phyloP scores from a whole-genome alignment of 2,888 invertebrate species.

The Andrena haemorrhoa region DNA sequence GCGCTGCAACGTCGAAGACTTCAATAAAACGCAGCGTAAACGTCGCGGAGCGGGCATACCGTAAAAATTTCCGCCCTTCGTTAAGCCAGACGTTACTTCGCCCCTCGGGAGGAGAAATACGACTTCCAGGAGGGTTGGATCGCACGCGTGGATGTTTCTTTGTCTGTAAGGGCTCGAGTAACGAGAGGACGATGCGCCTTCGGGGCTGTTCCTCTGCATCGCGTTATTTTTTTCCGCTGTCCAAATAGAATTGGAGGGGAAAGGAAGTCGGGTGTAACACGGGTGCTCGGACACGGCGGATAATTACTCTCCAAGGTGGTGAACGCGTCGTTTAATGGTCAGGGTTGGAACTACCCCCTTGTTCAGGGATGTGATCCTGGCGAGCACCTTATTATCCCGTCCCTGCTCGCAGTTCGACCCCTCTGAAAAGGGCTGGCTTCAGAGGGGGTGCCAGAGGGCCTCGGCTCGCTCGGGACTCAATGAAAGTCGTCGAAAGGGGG shows the following conservation, averaged over 20 bases:
- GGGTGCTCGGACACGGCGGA: conserved; percentile 11
- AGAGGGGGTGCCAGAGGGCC: conserved; percentile 37
- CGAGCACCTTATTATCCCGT: conserved; percentile 66
- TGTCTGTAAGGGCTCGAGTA: too few species aligned
- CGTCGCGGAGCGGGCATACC: too few species aligned
- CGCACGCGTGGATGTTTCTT: too few species aligned
- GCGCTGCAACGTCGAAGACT: too few species aligned
- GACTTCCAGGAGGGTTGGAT: too few species aligned
- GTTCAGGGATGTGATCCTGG: conserved; percentile 59
- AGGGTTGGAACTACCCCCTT: conserved; percentile 51
- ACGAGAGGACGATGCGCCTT: too few species aligned
- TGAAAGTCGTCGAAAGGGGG: conserved; percentile 44
- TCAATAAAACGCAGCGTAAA: too few species aligned
- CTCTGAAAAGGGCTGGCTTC: conserved; percentile 34
- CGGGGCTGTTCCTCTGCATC: too few species aligned
- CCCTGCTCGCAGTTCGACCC: conserved; percentile 39
- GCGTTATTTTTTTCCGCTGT: too few species aligned
- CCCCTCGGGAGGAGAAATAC: too few species aligned
- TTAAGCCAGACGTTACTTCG: too few species aligned
- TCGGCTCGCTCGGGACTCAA: conserved; percentile 60
- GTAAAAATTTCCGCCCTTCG: too few species aligned
- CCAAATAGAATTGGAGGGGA: not conserved
- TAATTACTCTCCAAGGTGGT: conserved; percentile 59
- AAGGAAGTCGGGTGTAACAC: not conserved
- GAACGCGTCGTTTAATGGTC: conserved; percentile 46